Conservation (phyloP, 2,113 vertebrate genomes). For the Meles meles region DNA sequence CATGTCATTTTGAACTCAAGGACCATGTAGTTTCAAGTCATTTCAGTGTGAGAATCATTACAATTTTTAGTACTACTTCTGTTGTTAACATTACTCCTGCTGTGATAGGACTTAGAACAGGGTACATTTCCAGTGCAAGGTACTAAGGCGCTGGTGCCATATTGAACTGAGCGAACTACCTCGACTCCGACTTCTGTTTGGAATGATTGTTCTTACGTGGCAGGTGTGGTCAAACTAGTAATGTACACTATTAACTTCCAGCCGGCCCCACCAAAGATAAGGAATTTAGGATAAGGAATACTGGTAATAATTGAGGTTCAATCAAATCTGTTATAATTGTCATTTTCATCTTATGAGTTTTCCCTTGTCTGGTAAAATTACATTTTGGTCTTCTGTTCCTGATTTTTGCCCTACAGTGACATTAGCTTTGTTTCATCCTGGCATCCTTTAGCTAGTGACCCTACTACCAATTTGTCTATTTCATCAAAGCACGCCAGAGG, state of each 20-base stretch:
- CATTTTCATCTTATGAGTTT: not conserved
- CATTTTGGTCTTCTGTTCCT: not conserved
- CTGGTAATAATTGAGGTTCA: not conserved
- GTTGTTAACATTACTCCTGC: rapidly evolving
- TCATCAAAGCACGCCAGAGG: not conserved
- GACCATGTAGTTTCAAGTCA: rapidly evolving
- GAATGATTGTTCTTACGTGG: not conserved
- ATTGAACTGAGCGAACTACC: not conserved
- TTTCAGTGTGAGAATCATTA: not conserved
- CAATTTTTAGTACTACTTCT: not conserved
- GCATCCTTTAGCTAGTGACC: not conserved
- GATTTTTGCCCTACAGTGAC: not conserved
- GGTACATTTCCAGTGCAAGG: not conserved
- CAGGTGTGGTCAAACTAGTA: not conserved
- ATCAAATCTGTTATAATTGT: not conserved
- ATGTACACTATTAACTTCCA: not conserved
- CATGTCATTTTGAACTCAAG: not conserved
- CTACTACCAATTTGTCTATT: not conserved
- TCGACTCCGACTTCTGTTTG: not conserved
- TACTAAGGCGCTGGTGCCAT: rapidly evolving
- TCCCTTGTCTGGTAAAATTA: not conserved
- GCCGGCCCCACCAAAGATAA: not conserved
- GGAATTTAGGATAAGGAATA: not conserved
- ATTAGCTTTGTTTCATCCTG: not conserved
- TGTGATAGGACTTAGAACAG: no score